phyloP scores from a whole-genome alignment of 2,113 vertebrate species.

The Oreotragus oreotragus region DNA sequence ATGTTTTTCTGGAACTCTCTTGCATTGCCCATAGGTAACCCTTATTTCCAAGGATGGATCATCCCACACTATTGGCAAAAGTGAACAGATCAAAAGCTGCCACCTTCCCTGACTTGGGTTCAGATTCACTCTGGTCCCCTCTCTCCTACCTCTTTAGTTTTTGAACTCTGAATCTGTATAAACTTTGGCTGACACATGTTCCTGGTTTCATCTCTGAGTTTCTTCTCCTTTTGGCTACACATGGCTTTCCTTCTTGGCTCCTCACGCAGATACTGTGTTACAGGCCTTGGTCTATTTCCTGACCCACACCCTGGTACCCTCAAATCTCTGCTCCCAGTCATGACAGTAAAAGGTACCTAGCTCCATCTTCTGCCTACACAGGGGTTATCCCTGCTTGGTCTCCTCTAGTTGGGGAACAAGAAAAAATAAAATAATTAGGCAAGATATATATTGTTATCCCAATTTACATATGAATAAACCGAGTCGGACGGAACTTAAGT shows the following conservation, averaged over 20 bases:
- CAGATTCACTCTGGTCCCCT: background rate
- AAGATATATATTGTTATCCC: background rate
- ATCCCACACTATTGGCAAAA: background rate
- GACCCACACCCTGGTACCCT: background rate
- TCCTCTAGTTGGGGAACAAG: background rate
- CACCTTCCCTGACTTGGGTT: background rate
- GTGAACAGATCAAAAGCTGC: background rate
- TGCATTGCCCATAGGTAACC: background rate
- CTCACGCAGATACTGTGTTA: background rate
- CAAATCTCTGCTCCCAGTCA: background rate
- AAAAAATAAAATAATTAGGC: background rate
- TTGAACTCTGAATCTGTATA: background rate
- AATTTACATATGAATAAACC: conserved; percentile 25
- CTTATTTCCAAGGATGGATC: background rate
- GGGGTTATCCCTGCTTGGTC: background rate
- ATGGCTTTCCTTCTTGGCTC: background rate
- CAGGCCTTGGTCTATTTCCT: background rate
- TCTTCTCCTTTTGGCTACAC: background rate
- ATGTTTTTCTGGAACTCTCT: too few species aligned
- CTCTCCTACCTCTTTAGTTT: background rate
- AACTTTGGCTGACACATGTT: background rate
- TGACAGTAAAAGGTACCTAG: background rate
- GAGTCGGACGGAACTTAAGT: background rate
- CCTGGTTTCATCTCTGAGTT: background rate
- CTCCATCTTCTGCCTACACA: background rate